These are phyloP conservation scores for Panzeria rudis DNA, from an alignment of 2,888 invertebrate genomes.

Conservation along the genomic window DNA sequence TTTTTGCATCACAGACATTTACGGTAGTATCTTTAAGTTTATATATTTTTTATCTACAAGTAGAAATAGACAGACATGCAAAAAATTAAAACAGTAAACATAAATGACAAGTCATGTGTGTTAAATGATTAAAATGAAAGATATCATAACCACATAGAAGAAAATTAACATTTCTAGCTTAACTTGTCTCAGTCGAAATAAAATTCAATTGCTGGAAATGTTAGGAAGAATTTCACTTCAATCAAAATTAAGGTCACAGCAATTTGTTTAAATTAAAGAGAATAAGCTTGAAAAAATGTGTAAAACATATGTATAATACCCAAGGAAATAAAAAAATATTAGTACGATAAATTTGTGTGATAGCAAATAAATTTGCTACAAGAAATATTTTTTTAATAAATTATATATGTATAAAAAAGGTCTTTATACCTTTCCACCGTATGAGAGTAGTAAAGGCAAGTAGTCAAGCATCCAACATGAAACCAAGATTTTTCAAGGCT, in stretches of 20 bases:
- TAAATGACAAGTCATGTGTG: conserved; percentile 39
- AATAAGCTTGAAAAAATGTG: neutral
- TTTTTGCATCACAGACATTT: conserved; percentile 22
- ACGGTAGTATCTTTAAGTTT: conserved; percentile 6
- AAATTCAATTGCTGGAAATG: conserved; percentile 8
- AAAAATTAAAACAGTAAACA: conserved; percentile 26
- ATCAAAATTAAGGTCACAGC: conserved; percentile 5
- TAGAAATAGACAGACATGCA: conserved; percentile 17
- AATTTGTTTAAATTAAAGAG: neutral
- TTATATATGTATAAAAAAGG: too few relatives aligned
- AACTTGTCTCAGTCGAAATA: neutral
- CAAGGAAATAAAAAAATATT: neutral
- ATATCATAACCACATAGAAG: neutral
- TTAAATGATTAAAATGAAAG: conserved; percentile 30
- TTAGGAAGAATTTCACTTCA: conserved; percentile 3
- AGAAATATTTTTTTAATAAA: neutral
- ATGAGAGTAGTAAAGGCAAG: too few relatives aligned
- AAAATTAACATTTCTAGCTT: conserved; percentile 2
- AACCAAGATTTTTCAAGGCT: too few relatives aligned
- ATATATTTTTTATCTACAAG: conserved; percentile 27
- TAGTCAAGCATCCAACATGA: too few relatives aligned
- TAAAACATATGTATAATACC: neutral
- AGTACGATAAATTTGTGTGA: neutral
- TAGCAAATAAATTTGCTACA: neutral
- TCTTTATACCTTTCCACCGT: too few relatives aligned